Percentiles rank a stretch among this genome's conserved stretches.
Conservation (phyloP, 2,888 invertebrate genomes). For the Gisinianus flammeolus region DNA sequence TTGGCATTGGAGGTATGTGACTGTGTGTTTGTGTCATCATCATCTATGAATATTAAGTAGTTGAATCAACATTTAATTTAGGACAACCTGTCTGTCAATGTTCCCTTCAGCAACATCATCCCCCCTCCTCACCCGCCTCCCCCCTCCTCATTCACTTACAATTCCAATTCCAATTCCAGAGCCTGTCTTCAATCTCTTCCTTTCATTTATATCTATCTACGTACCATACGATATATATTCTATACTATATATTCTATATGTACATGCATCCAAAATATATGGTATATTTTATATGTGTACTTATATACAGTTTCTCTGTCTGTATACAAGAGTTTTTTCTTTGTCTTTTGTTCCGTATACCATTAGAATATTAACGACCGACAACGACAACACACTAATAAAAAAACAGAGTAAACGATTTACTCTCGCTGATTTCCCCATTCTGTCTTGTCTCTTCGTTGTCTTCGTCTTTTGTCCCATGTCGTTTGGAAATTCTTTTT, state of each 20-base stretch:
- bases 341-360: background rate
- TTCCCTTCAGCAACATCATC: background rate
- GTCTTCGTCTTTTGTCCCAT: too few species aligned
- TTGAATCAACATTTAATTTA: background rate
- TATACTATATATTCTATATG: too few species aligned
- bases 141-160: background rate
- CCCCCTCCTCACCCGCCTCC: background rate
- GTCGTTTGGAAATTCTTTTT: too few species aligned
- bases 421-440: too few species aligned
- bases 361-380: background rate
- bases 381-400: background rate
- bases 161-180: background rate
- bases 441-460: too few species aligned
- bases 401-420: too few species aligned
- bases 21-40: background rate
- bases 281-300: too few species aligned
- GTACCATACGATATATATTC: too few species aligned
- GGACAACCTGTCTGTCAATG: background rate
- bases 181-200: background rate
- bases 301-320: background rate
- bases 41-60: background rate
- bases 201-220: background rate
- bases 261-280: too few species aligned
- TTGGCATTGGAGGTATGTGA: constrained; percentile 48
- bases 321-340: background rate